Evolutionary conservation across 2,888 invertebrate genomes (phyloP).

Genomic region (Drosophila putrida): DNA sequence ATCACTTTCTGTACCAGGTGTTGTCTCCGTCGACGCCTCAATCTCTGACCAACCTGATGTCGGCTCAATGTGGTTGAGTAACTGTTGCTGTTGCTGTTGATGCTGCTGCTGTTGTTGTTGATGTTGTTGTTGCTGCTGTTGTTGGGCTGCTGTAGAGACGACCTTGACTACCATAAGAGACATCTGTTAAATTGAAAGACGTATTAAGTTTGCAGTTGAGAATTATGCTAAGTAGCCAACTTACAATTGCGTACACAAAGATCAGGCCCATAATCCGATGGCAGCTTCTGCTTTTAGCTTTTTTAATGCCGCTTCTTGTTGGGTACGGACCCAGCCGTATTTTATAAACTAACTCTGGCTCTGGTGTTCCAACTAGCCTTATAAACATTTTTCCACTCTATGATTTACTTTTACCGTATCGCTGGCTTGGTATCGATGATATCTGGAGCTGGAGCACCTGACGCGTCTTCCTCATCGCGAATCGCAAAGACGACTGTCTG

Average conservation of each 20-base stretch:
- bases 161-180: constrained; percentile 83
- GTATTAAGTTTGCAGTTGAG: constrained; percentile 8
- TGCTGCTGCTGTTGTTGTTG: constrained; percentile 56
- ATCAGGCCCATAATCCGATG: constrained; percentile 79
- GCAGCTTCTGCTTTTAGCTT: constrained; percentile 40
- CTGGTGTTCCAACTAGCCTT: constrained; percentile 44
- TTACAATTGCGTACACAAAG: constrained; percentile 80
- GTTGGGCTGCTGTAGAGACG: constrained; percentile 80
- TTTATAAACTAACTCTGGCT: constrained; percentile 48
- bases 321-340: constrained; percentile 55
- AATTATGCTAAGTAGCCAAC: constrained; percentile 29
- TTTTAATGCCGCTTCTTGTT: constrained; percentile 44
- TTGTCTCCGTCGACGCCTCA: constrained; percentile 23
- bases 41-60: constrained; percentile 30
- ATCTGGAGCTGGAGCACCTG: constrained; percentile 59
- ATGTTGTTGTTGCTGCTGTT: constrained; percentile 70
- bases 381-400: constrained; percentile 70
- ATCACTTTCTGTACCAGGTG: constrained; percentile 55
- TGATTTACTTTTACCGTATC: constrained; percentile 43
- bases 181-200: constrained; percentile 74
- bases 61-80: constrained; percentile 53
- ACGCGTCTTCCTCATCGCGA: constrained; percentile 84
- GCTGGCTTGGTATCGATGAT: constrained; percentile 50
- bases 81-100: constrained; percentile 60
- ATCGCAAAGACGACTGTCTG: constrained; percentile 75